These are phyloP conservation scores for Dasyurus viverrinus DNA, from an alignment of 2,113 vertebrate genomes.

Conservation along the genomic window DNA sequence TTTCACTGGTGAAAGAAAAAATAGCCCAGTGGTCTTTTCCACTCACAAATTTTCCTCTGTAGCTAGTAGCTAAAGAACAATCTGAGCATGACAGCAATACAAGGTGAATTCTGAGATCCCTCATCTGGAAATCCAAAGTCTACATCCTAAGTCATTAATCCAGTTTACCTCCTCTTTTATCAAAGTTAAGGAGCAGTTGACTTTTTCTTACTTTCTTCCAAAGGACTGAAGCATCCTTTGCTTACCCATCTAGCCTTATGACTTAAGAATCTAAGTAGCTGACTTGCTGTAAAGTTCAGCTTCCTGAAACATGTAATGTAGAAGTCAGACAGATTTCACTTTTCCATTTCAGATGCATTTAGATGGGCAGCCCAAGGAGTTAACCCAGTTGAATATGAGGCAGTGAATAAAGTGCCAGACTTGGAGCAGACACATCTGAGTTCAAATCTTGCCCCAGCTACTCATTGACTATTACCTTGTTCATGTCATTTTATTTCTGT, in stretches of 20 bases:
- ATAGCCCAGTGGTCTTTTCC: constrained; percentile 1
- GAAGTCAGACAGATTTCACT: background rate
- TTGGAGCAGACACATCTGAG: background rate
- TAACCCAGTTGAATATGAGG: background rate
- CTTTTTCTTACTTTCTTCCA: background rate
- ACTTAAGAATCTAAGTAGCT: background rate
- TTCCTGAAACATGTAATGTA: background rate
- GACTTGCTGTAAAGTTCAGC: background rate
- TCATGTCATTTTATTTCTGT: background rate
- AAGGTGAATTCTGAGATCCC: constrained; percentile 16
- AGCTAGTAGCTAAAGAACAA: constrained; percentile 32
- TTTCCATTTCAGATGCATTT: background rate
- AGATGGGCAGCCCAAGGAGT: background rate
- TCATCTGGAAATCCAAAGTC: constrained; percentile 7
- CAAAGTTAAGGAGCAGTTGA: background rate
- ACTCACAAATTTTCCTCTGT: constrained; percentile 46
- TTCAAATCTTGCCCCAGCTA: background rate
- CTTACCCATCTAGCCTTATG: rapidly evolving
- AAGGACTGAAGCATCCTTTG: rapidly evolving
- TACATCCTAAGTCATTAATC: constrained; percentile 57
- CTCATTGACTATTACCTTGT: background rate
- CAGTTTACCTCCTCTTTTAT: constrained; percentile 5
- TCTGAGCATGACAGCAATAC: background rate
- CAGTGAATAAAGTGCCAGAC: background rate
- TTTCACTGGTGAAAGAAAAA: constrained; percentile 14